These are phyloP conservation scores for Uropsilus gracilis DNA, from an alignment of 2,113 vertebrate genomes.

Conservation along the genomic window DNA sequence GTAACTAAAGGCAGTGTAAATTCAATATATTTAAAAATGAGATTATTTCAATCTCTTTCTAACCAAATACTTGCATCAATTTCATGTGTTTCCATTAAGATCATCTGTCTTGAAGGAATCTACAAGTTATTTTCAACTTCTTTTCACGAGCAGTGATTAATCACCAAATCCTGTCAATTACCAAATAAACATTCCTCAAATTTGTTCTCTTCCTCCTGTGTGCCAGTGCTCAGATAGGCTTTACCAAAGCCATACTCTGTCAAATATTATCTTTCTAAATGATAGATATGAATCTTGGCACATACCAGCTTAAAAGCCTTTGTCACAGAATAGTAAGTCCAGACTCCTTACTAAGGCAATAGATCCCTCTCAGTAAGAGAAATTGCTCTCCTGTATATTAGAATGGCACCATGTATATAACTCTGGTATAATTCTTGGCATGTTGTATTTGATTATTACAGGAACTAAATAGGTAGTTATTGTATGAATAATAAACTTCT, in stretches of 20 bases:
- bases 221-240: not conserved
- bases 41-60: not conserved
- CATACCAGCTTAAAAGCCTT: not conserved
- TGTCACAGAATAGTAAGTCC: not conserved
- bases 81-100: slow-evolving; percentile 8
- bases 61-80: not conserved
- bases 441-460: not conserved
- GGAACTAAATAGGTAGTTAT: not conserved
- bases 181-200: not conserved
- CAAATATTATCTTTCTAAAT: not conserved
- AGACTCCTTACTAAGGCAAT: not conserved
- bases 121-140: not conserved
- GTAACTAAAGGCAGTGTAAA: slow-evolving; percentile 5
- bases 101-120: slow-evolving; percentile 4
- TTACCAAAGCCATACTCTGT: not conserved
- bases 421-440: not conserved
- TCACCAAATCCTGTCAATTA: not conserved
- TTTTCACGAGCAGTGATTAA: slow-evolving; percentile 25
- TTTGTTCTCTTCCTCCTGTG: not conserved
- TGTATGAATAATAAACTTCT: not conserved
- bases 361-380: not conserved
- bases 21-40: not conserved
- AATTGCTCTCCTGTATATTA: not conserved
- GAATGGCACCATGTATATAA: not conserved
- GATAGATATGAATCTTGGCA: not conserved